Evolutionary conservation across 2,888 invertebrate species (phyloP).

Genomic region (Tetranychus piercei): DNA sequence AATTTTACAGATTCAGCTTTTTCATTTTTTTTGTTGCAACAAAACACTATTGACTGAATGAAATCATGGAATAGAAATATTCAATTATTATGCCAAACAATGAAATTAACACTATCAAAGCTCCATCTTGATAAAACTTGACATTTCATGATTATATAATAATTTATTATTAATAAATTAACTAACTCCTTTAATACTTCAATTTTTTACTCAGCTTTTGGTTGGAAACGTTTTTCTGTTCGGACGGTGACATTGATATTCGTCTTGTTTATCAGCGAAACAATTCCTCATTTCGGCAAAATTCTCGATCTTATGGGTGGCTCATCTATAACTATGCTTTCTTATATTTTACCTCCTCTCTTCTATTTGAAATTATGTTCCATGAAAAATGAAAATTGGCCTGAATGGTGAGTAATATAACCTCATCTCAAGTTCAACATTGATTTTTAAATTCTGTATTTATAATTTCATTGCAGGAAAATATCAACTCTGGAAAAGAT

Average conservation of each 20-base stretch:
- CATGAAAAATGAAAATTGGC: conserved; percentile 34
- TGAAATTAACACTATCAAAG: background rate
- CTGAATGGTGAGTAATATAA: conserved; percentile 33
- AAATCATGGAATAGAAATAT: background rate
- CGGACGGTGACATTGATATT: conserved; percentile 49
- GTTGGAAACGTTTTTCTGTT: conserved; percentile 45
- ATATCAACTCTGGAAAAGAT: background rate
- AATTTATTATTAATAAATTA: background rate
- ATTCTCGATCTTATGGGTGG: conserved; percentile 71
- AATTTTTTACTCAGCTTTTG: conserved; percentile 11
- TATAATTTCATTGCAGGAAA: background rate
- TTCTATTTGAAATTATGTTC: conserved; percentile 53
- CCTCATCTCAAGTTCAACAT: background rate
- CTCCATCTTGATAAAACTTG: background rate
- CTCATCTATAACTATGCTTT: conserved; percentile 58
- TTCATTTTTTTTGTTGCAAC: no score
- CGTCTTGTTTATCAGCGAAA: conserved; percentile 57
- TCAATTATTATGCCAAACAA: background rate
- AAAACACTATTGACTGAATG: no score
- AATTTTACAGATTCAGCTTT: background rate
- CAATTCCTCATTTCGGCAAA: conserved; percentile 63
- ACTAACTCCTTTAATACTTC: background rate
- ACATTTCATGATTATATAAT: background rate
- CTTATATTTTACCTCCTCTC: conserved; percentile 63
- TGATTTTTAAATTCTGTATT: background rate